These are phyloP conservation scores for Diadema setosum DNA, from an alignment of 35 echinoderm and acorn worm genomes.

Conservation along the genomic window DNA sequence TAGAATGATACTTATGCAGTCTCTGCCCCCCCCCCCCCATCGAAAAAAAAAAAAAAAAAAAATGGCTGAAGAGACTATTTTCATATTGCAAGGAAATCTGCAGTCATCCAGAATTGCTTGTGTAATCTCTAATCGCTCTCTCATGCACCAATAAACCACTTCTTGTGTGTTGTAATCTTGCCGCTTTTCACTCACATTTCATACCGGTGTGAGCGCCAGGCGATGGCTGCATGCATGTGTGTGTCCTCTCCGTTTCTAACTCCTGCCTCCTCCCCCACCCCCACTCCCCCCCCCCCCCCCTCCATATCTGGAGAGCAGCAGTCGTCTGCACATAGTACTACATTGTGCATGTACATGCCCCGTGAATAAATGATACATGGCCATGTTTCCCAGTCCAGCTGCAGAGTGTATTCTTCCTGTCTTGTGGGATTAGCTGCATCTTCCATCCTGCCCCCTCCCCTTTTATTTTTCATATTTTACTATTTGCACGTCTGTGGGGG, in stretches of 20 bases:
- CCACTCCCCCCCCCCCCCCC: neutral
- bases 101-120: too few relatives aligned
- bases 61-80: too few relatives aligned
- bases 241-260: neutral
- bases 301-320: neutral
- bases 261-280: neutral
- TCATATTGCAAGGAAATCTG: too few relatives aligned
- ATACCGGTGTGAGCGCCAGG: too few relatives aligned
- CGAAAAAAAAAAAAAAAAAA: too few relatives aligned
- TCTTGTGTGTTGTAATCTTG: too few relatives aligned
- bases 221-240: too few relatives aligned
- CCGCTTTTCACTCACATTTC: too few relatives aligned
- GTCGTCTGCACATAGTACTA: neutral
- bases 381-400: neutral
- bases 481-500: neutral
- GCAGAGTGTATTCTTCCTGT: neutral
- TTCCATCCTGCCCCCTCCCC: neutral
- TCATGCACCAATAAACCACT: too few relatives aligned
- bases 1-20: too few relatives aligned
- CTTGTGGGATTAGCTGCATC: neutral
- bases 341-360: neutral
- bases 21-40: too few relatives aligned
- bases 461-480: neutral
- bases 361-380: slow-evolving; percentile 7
- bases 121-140: too few relatives aligned